Conservation (phyloP, 2,888 invertebrate genomes). For the Amphipyra tragopoginis region DNA sequence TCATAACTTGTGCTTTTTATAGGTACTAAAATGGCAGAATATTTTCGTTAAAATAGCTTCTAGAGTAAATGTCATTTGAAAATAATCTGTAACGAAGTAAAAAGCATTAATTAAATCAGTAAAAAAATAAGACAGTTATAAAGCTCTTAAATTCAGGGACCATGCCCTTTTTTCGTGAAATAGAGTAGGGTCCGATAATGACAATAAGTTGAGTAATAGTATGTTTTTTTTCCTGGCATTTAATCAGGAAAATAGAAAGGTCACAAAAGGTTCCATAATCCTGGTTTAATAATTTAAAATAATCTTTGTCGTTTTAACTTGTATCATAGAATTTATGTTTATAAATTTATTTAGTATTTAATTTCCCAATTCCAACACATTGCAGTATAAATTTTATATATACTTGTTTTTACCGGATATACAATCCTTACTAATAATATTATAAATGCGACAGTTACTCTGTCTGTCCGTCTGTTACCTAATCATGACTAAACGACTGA, state of each 20-base stretch:
- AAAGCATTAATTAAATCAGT: constrained; percentile 48
- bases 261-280: background rate
- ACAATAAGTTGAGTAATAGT: constrained; percentile 5
- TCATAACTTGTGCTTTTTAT: too few species aligned
- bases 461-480: too few species aligned
- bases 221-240: background rate
- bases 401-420: too few species aligned
- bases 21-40: background rate
- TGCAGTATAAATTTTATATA: too few species aligned
- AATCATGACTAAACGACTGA: too few species aligned
- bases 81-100: constrained; percentile 34
- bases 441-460: too few species aligned
- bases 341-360: too few species aligned
- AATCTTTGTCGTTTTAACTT: too few species aligned
- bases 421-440: too few species aligned
- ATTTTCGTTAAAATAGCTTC: constrained; percentile 14
- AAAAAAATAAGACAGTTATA: constrained; percentile 48
- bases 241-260: background rate
- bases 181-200: constrained; percentile 29
- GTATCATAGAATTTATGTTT: too few species aligned
- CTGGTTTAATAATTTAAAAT: background rate
- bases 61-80: constrained; percentile 28
- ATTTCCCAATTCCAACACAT: too few species aligned
- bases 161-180: constrained; percentile 17
- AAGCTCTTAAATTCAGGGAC: constrained; percentile 38